Evolutionary conservation across 1,140 invertebrate genomes (phyloP), one percentile per base, ranked within the genome.

Genomic region (Panonychus citri): DNA sequence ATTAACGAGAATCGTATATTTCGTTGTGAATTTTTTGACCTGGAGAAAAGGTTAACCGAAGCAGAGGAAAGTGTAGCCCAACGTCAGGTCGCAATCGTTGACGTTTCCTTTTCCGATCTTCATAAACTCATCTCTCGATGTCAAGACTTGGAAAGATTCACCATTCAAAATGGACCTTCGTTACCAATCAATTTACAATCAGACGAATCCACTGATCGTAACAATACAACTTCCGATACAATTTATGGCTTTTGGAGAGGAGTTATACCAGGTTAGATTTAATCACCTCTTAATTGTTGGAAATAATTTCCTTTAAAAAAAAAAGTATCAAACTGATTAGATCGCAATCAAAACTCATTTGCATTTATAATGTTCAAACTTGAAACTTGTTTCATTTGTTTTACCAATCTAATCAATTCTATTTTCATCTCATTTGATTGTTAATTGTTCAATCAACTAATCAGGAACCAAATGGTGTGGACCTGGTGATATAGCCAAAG

Each of bases 381-480:
- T n/a, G n/a, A n/a, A n/a, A n/a, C n/a, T n/a, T n/a, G n/a, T n/a
- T n/a, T n/a, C n/a, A n/a, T n/a, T n/a, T n/a, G n/a, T n/a, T n/a
- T n/a, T n/a, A n/a, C n/a, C n/a, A n/a, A n/a, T n/a, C n/a, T n/a
- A n/a, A 40, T 12, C n/a, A 40, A 19, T 46, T 1, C 0, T 7
- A 10, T 0, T 46, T 24, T 46, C 42, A 19, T 10, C 5, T 46
- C 42, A 19, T 46, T 43, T 43, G 17, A 10, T 19, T n/a, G 19
- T 46, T 46, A 2, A 3, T 10, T 46, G 2, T 46, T 19, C 19
- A n/a, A n/a, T 43, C 7, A n/a, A 3, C 2, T 46, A 4, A 4
- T 17, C 39, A 64, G 75, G 74, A 21, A 80, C 78, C 34, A 76
- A 77, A 64, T 79, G 78, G 78, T 81, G 78, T 63, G 85, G 85